Evolutionary conservation across 2,888 invertebrate genomes (phyloP).

Genomic region (Leucophenga montana): DNA sequence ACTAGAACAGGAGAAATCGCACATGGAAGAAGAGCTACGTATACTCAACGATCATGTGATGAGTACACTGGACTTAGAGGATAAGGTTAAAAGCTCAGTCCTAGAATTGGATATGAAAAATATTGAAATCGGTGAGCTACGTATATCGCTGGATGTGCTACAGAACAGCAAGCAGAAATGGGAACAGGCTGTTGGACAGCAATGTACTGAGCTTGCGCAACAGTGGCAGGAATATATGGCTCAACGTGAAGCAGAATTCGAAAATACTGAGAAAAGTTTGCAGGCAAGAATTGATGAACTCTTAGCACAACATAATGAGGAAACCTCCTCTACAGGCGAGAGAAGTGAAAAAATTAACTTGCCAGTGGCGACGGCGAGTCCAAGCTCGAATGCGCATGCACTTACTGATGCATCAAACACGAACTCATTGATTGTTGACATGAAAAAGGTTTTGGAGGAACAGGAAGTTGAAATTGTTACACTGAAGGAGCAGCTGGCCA

Average conservation of each 20-base stretch:
- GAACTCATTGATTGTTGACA: constrained; percentile 60
- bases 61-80: constrained; percentile 67
- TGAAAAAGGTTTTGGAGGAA: constrained; percentile 77
- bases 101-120: constrained; percentile 71
- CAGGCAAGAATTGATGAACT: constrained; percentile 45
- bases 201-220: constrained; percentile 80
- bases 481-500: constrained; percentile 79
- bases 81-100: constrained; percentile 66
- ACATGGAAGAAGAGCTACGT: constrained; percentile 71
- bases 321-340: constrained; percentile 12
- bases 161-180: constrained; percentile 68
- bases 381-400: no score
- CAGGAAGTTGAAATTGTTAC: constrained; percentile 84
- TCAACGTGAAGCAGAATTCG: constrained; percentile 79
- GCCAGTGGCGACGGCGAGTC: background rate
- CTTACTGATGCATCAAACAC: background rate
- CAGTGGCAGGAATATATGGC: constrained; percentile 81
- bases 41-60: constrained; percentile 72
- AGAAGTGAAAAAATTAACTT: no score
- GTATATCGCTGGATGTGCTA: constrained; percentile 59
- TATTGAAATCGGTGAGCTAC: constrained; percentile 70
- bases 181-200: constrained; percentile 78
- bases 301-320: constrained; percentile 62
- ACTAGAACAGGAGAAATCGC: constrained; percentile 61
- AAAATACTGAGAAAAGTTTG: constrained; percentile 73